A percentile compares a stretch with the other conserved stretches of the same genome.
phyloP scores from a whole-genome alignment of 1,140 invertebrate genomes.

The Drosophila pallidifrons region DNA sequence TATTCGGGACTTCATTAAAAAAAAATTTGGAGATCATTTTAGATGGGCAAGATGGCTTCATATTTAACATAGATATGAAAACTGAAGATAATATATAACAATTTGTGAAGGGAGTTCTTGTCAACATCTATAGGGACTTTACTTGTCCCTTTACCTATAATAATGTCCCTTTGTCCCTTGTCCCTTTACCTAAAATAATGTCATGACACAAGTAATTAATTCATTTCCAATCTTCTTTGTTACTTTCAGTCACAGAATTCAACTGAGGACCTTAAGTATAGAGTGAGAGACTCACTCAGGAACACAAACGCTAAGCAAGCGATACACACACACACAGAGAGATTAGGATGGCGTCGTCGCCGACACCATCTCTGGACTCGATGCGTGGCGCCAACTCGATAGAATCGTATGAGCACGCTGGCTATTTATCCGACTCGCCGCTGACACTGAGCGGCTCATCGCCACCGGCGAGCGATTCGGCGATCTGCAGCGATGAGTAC shows the following conservation, averaged over 20 bases:
- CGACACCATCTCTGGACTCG: conserved; percentile 96
- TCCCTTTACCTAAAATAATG: too few relatives aligned
- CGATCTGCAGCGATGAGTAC: conserved; percentile 89
- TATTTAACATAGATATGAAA: too few relatives aligned
- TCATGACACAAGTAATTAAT: background rate
- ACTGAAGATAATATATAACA: too few relatives aligned
- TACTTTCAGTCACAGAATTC: background rate
- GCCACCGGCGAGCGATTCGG: conserved; percentile 92
- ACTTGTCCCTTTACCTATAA: too few relatives aligned
- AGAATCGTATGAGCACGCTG: conserved; percentile 90
- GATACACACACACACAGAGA: background rate
- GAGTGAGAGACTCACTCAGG: background rate
- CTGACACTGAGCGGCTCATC: conserved; percentile 92
- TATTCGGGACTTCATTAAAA: too few relatives aligned
- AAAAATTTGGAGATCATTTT: too few relatives aligned
- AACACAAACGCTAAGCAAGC: background rate
- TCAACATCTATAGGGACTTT: too few relatives aligned
- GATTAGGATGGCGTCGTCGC: conserved; percentile 87
- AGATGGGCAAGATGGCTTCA: too few relatives aligned
- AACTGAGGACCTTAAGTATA: background rate
- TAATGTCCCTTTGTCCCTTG: too few relatives aligned
- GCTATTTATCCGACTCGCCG: conserved; percentile 89
- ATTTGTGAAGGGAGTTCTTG: too few relatives aligned
- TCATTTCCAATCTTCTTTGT: background rate
- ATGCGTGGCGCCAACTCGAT: conserved; percentile 94